phyloP scores from a whole-genome alignment of 2,888 invertebrate species.

The Seira musarum region DNA sequence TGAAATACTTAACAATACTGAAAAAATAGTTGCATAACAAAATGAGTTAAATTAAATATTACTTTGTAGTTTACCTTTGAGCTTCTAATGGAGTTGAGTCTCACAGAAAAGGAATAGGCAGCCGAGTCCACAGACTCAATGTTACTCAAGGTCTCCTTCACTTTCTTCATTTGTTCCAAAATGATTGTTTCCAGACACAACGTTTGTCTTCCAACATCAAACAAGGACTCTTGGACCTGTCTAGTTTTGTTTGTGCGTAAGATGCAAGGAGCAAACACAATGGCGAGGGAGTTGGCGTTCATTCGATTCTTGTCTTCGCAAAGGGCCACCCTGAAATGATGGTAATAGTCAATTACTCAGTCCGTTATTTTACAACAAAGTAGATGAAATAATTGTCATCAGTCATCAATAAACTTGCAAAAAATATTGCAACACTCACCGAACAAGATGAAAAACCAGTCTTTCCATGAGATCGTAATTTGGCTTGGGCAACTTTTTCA shows the following conservation, averaged over 20 bases:
- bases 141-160: conserved; percentile 88
- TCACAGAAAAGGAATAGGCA: conserved; percentile 86
- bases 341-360: too few relatives aligned
- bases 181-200: conserved; percentile 93
- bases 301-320: conserved; percentile 92
- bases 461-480: conserved; percentile 94
- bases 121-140: conserved; percentile 92
- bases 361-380: too few relatives aligned
- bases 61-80: conserved; percentile 81
- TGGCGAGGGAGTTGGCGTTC: conserved; percentile 92
- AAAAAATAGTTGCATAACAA: too few relatives aligned
- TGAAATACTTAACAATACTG: too few relatives aligned
- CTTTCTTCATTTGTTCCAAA: conserved; percentile 86
- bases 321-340: conserved; percentile 82
- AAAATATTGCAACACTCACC: conserved; percentile 71
- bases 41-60: too few relatives aligned
- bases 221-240: conserved; percentile 92
- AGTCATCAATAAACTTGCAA: too few relatives aligned
- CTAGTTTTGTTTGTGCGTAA: conserved; percentile 85
- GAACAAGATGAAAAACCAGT: conserved; percentile 91
- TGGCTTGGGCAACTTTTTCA: conserved; percentile 89
- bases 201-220: conserved; percentile 91
- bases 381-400: too few relatives aligned
- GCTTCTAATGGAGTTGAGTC: conserved; percentile 84
- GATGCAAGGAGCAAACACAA: conserved; percentile 96